Base-by-base conservation (phyloP, 2,113 vertebrate genomes). In the Platycercus adscitus region DNA sequence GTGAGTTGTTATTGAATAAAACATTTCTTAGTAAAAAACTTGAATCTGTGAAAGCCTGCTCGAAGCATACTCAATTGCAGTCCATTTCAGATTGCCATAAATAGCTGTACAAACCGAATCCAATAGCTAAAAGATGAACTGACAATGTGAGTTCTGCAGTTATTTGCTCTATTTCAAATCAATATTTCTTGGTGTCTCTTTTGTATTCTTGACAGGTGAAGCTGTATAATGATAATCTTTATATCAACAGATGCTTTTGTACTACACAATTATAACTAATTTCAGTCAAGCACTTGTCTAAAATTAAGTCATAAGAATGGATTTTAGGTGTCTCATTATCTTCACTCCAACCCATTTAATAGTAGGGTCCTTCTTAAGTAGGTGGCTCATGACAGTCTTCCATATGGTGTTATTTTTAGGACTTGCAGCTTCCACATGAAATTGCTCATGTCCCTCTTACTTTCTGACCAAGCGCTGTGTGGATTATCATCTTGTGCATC, bases 111-210 rank as follows among this genome's bases (percentile, higher is more conserved):
- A 72, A 86, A 78, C 81, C 81, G 50, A 77, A 53, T 90, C 70
- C 55, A 85, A 9, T 76, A 92, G 44, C 64, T 75, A 24, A 70
- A 77, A n/a, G 33, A 69, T 88, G 46, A 70, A 76, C 71, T 91
- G 76, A 47, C 47, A 71, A 4, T 24, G 10, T 71, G 82, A 90
- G 25, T 43, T 95, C 82, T 72, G 26, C 66, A 81, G 63, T 73
- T 89, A 87, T 21, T 96, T 95, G 77, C 73, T 93, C 25, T 93
- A 21, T 94, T 96, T 89, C 77, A 89, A 50, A 81, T 82, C 33
- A 68, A 26, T 70, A 83, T 73, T 77, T 93, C 61, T 92, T 88
- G 73, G 13, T 60, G 37, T 70, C 44, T 88, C 33, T 87, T 93
- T 91, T 66, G 69, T 88, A 53, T 79, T 95, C 64, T n/a, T 88